Conservation (phyloP, 2,888 invertebrate genomes). For the Drosophila mimica region DNA sequence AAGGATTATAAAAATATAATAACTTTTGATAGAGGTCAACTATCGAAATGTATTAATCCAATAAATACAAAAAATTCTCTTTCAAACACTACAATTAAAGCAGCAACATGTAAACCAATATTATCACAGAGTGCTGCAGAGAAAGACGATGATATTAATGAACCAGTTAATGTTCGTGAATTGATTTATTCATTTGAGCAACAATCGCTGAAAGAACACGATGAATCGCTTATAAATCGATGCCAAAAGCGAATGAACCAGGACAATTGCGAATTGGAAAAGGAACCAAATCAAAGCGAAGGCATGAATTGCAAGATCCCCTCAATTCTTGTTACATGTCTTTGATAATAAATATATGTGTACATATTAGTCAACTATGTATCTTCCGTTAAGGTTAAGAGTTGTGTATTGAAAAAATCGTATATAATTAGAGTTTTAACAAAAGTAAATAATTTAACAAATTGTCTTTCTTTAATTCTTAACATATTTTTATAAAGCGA, state of each 20-base stretch:
- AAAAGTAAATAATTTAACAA: background rate
- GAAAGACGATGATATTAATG: conserved; percentile 68
- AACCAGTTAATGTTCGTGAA: conserved; percentile 84
- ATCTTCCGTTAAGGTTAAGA: background rate
- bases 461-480: background rate
- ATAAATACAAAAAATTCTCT: background rate
- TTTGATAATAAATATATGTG: background rate
- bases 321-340: background rate
- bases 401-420: background rate
- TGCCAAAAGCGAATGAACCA: conserved; percentile 1
- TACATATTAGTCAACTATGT: background rate
- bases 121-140: background rate
- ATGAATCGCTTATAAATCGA: conserved; percentile 3
- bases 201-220: conserved; percentile 82
- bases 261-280: conserved; percentile 11
- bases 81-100: background rate
- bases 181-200: conserved; percentile 88
- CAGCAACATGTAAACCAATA: background rate
- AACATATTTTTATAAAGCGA: background rate
- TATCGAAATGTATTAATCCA: background rate
- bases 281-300: conserved; percentile 11
- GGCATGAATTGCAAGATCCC: conserved; percentile 17
- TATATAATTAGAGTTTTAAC: background rate
- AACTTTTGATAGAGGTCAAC: background rate
- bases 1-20: conserved; percentile 6